These are phyloP conservation scores for Diarsia dahlii DNA, from an alignment of 2,888 invertebrate genomes.

Conservation along the genomic window DNA sequence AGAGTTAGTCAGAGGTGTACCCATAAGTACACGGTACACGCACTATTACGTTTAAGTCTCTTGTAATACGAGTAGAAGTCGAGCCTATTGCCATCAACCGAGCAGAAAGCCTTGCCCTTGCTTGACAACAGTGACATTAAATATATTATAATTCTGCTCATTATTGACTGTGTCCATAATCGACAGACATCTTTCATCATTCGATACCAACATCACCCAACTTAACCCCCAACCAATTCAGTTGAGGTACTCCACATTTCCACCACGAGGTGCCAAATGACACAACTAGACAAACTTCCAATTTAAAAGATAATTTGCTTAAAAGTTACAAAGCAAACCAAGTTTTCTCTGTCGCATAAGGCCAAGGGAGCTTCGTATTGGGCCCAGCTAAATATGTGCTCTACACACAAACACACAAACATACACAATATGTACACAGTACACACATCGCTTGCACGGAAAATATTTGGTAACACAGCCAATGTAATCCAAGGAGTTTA, in stretches of 20 bases:
- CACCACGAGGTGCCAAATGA: conserved; percentile 11
- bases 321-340: conserved; percentile 61
- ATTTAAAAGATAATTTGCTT: conserved; percentile 49
- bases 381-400: conserved; percentile 86
- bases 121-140: background rate
- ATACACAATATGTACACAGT: conserved; percentile 82
- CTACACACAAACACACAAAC: conserved; percentile 78
- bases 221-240: background rate
- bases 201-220: background rate
- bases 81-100: no score
- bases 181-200: background rate
- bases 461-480: conserved; percentile 89
- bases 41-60: no score
- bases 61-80: no score
- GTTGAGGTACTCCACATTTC: background rate
- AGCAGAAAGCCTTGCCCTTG: no score
- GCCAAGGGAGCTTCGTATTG: conserved; percentile 80
- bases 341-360: conserved; percentile 64
- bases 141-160: background rate
- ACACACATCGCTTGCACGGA: conserved; percentile 85
- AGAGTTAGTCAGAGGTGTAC: no score
- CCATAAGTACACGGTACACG: no score
- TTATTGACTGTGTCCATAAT: background rate
- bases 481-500: conserved; percentile 87
- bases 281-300: conserved; percentile 4